Base-by-base conservation (phyloP, 2,113 vertebrate species). In the Dicentrarchus labrax region DNA sequence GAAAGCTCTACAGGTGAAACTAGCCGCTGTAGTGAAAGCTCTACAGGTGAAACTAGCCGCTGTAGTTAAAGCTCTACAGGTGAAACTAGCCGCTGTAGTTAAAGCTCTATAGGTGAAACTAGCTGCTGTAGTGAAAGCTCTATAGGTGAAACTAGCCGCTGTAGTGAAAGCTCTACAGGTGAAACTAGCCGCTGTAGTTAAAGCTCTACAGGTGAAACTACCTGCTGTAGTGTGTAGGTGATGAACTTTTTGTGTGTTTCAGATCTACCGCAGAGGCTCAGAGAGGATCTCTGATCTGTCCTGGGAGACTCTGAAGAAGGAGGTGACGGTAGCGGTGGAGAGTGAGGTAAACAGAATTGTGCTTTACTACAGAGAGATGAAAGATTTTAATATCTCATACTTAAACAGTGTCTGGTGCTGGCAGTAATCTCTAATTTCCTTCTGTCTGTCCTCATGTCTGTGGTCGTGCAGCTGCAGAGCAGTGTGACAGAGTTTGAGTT, bases 401-500 rank as follows among this genome's bases (percentile, higher is more conserved):
- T 30, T 30, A 30, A 30, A 30, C 30, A 30, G 30, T 30, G 30
- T 30, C 30, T 30, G 30, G 30, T 30, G 30, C 30, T 30, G 54
- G 54, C 11, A 59, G 56, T 59, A 59, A 59, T 12, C 22, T 60
- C 60, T 50, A 5, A 30, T 30, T 30, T 30, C 30, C 10, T 19
- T 15, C 24, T 17, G 1, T 17, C 16, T 45, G 11, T 47, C 2
- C 10, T 13, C 19, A 21, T 54, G 21, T 7, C 9, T 22, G 10
- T 57, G n/a, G 53, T 3, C 17, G 61, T 62, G 4, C 82, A 99
- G 98, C 96, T 99, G 85, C 98, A 98, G 91, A 93, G 95, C 93
- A 99, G 96, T 0, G 93, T 99, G 81, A 97, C 97, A 0, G 97
- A 99, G 76, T 98, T 97, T 0, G 98, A 99, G 94, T 97, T 98